phyloP scores from a whole-genome alignment of 2,888 invertebrate species.

The Chloromyia formosa region DNA sequence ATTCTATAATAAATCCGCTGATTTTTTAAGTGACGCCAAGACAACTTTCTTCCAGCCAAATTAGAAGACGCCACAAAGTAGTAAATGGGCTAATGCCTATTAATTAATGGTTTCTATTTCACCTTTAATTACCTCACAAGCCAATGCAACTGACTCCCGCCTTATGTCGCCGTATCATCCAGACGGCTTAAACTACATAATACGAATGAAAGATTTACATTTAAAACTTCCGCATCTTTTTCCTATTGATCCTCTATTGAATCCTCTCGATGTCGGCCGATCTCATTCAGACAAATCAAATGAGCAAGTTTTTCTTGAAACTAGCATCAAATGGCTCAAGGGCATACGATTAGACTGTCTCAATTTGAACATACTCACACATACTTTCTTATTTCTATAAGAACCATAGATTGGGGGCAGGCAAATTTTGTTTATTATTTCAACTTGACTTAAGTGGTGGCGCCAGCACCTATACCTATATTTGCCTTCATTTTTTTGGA shows the following conservation, averaged over 20 bases:
- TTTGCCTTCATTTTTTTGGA: constrained; percentile 34
- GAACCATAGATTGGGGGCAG: constrained; percentile 7
- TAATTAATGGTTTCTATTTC: constrained; percentile 21
- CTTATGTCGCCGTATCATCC: constrained; percentile 6
- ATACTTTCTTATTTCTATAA: constrained; percentile 24
- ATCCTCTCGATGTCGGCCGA: background rate
- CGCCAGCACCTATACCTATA: constrained; percentile 45
- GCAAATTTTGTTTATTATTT: constrained; percentile 45
- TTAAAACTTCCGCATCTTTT: constrained; percentile 18
- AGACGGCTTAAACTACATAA: constrained; percentile 23
- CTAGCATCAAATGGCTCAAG: constrained; percentile 12
- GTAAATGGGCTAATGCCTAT: constrained; percentile 9
- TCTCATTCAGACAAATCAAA: background rate
- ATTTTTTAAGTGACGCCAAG: no score
- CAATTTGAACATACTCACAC: constrained; percentile 18
- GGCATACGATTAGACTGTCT: constrained; percentile 34
- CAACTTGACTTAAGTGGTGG: constrained; percentile 45
- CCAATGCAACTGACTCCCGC: background rate
- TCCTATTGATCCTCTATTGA: background rate
- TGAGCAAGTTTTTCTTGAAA: background rate
- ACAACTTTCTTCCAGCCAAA: no score
- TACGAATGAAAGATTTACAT: constrained; percentile 26
- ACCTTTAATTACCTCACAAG: constrained; percentile 10
- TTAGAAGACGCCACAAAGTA: background rate
- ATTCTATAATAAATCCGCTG: no score